Base-by-base conservation (phyloP, 1,140 invertebrate genomes). In the Drosophila arizonae region DNA sequence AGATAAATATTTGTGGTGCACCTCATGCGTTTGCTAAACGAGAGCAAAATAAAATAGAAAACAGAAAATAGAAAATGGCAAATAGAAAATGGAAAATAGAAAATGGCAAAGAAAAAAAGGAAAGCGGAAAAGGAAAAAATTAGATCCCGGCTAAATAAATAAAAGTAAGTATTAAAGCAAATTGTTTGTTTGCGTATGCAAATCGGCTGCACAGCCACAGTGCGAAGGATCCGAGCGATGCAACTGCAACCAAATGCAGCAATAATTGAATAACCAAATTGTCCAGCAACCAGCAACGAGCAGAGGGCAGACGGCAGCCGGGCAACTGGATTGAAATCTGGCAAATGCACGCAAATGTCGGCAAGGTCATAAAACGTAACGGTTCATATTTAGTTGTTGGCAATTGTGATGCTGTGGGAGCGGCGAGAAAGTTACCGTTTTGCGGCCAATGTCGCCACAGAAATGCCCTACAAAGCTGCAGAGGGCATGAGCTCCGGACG, bases 1-100 rank as follows among this genome's bases (percentile, higher is more conserved):
- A 96, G 92, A 91, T 96, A 96, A 73, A 94, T 93, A 91, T 96
- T 96, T 45, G 96, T 96, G 28, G 95, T 96, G 65, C 94, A 95
- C 61, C 95, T 92, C 96, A 96, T 96, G 36, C 94, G 93, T 76
- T 95, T 93, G 55, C 93, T 93, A 81, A 76, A 90, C 84, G 50
- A 21, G 1, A 41, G n/a, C 21, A 41, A 24, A 43, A 24, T 9
- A 48, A 51, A 57, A 55, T n/a, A 54, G 72, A 77, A 70, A 72
- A 17, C 17, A 50, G 26, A 69, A 52, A 63, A 24, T 24, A 24
- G 21, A 24, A 3, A 24, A 10, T 28, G 2, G 46, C 28, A 50
- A 56, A 54, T 8, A 52, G 70, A 77, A 67, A 43, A 13, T 11
- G 5, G 41, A 72, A 11, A 24, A 24, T 24, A 1, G 21, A 24